Base-by-base conservation (phyloP, 1,140 invertebrate species). In the Myzus persicae region DNA sequence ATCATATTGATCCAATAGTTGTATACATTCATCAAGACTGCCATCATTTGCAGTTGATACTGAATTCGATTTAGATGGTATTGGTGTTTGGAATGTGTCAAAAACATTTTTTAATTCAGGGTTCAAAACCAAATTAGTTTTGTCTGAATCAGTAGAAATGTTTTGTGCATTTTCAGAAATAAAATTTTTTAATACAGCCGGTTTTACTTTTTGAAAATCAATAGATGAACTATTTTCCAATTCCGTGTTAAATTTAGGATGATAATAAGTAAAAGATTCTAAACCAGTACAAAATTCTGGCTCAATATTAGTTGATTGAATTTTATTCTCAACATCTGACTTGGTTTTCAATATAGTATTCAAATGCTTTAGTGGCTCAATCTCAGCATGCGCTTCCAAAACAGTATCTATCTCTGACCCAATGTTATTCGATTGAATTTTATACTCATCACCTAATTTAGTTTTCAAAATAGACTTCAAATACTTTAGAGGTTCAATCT, bases 1-100 rank as follows among this genome's bases (percentile, higher is more conserved):
- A 93, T 93, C 91, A 54, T 93, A 93, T 54, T 93, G 91, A 85
- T 93, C 91, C 38, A 93, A 93, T 14, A 93, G 18, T 51, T 85
- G 81, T 4, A 85, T 85, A 42, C 91, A 51, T 51, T 82, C 91
- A 42, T 93, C 91, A 40, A 93, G 36, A 40, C 81, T 85, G 5
- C n/a, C 59, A 81, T 92, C n/a, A 92, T 81, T 92, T 11, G 6
- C 42, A 54, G 24, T n/a, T 44, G 42, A 59, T 2, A 59, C 38
- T 67, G 51, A 42, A 42, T 42, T 67, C 31, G 40, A 40, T 18
- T 42, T 90, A 42, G 11, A 31, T 20, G 38, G 11, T 67, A 40
- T 67, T n/a, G 38, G 38, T 90, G 38, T 42, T 59, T 90, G 48
- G 26, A 18, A 59, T 40, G 51, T 31, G 2, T 26, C 38, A 26